Evolutionary conservation across 2,888 invertebrate species (phyloP), one percentile per base, ranked within the genome.

Genomic region (Nudaria mundana): DNA sequence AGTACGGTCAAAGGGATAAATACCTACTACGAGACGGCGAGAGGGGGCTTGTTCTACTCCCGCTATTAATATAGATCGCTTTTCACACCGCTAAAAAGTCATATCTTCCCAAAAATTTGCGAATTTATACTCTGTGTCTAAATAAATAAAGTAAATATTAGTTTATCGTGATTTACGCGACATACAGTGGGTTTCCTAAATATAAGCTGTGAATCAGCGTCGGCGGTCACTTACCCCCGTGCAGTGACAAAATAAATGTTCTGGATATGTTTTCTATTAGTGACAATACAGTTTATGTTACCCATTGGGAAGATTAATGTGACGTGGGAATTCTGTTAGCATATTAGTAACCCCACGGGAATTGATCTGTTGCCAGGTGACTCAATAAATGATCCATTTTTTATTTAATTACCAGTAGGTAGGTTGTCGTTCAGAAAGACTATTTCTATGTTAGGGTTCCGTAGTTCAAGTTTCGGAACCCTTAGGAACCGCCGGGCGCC

Each of bases 171-270:
- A 14, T 23, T 26, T 39, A 13, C 47, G 25, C 16, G 2, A 28
- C 29, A 22, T 59, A 30, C 5, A 41, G 20, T 22, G 24, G 24
- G 42, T 33, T 48, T 35, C 34, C 31, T 15, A 16, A 29, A 31
- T 34, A 44, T 40, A 35, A 16, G 40, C 39, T 48, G 44, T 80
- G 81, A 81, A 61, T 80, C 81, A 79, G 62, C 75, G 81, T 79
- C 77, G 76, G 61, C 76, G 80, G 80, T 81, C 80, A 74, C 76
- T 80, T 81, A 81, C 80, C 80, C 77, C 75, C 65, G 66, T 70
- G 63, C 51, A 61, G 73, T 67, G 62, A 64, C 71, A 71, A 79
- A 78, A 78, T 76, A 74, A 60, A 68, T 69, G 63, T 70, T 63
- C 59, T 57, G 58, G 60, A 65, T 64, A 63, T 32, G 45, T 32